phyloP scores from a whole-genome alignment of 1,140 invertebrate species.

The Sesamia nonagrioides region DNA sequence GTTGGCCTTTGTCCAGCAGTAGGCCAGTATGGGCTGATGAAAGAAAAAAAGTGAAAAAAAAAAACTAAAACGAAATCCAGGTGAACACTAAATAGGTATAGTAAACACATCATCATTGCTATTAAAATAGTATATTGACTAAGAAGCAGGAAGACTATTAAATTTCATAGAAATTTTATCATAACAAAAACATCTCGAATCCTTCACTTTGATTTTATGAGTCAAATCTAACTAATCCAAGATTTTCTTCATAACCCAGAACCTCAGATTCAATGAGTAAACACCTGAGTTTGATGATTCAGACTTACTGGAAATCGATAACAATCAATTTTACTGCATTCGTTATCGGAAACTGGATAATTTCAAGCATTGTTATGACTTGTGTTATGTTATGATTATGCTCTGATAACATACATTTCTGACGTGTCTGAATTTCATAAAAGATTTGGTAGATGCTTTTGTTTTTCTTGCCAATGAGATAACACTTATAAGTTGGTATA shows the following conservation, averaged over 20 bases:
- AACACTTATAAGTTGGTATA: too few relatives aligned
- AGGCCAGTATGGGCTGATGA: too few relatives aligned
- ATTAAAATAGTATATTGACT: not conserved
- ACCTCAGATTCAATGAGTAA: constrained; percentile 44
- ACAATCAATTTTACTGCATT: constrained; percentile 63
- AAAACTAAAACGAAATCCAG: too few relatives aligned
- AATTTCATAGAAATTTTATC: not conserved
- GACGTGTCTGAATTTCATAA: not conserved
- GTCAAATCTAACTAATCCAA: not conserved
- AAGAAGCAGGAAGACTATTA: not conserved
- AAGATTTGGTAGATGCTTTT: not conserved
- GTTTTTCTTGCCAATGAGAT: not conserved
- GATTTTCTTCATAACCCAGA: not conserved
- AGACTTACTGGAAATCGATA: constrained; percentile 58
- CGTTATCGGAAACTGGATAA: constrained; percentile 49
- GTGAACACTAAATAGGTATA: too few relatives aligned
- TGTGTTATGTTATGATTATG: constrained; percentile 26
- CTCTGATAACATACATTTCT: constrained; percentile 14
- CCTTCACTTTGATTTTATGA: not conserved
- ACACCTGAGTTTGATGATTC: constrained; percentile 50
- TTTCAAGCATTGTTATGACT: constrained; percentile 32
- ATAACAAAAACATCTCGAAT: not conserved
- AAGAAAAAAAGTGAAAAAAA: too few relatives aligned
- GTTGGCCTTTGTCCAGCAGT: too few relatives aligned
- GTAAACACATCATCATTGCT: too few relatives aligned